Conservation (phyloP, 2,888 invertebrate genomes). For the Mystacides longicornis region DNA sequence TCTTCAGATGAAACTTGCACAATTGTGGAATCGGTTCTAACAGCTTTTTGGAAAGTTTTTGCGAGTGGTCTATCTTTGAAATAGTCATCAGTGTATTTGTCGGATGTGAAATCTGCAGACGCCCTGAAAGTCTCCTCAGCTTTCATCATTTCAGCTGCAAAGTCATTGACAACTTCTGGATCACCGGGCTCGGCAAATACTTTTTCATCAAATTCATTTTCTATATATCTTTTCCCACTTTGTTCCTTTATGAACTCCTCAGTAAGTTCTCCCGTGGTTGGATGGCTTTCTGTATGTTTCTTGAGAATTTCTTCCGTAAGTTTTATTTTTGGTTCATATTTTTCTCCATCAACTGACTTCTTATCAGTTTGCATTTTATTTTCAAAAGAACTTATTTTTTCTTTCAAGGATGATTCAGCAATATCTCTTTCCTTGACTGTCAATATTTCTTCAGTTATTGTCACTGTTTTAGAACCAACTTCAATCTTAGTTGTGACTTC, state of each 20-base stretch:
- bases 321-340: constrained; percentile 37
- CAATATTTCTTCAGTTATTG: constrained; percentile 39
- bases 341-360: constrained; percentile 38
- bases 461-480: constrained; percentile 32
- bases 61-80: constrained; percentile 35
- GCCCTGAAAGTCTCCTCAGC: constrained; percentile 25
- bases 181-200: constrained; percentile 19
- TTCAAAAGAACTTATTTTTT: constrained; percentile 46
- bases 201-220: constrained; percentile 10
- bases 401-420: constrained; percentile 44
- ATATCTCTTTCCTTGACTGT: constrained; percentile 42
- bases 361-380: constrained; percentile 39
- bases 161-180: constrained; percentile 23
- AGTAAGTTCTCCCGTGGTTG: constrained; percentile 45
- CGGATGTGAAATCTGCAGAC: constrained; percentile 21
- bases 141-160: constrained; percentile 25
- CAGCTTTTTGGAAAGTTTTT: constrained; percentile 39
- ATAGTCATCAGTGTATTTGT: constrained; percentile 24
- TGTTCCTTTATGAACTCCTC: constrained; percentile 49
- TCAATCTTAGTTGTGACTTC: constrained; percentile 27
- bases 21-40: constrained; percentile 46
- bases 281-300: constrained; percentile 45
- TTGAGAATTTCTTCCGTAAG: constrained; percentile 47
- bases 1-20: constrained; percentile 49
- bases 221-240: constrained; percentile 11